Percentiles rank a stretch among this genome's conserved stretches.
Evolutionary conservation across 2,888 invertebrate genomes (phyloP).

Genomic region (Leptopilina drosophilae): DNA sequence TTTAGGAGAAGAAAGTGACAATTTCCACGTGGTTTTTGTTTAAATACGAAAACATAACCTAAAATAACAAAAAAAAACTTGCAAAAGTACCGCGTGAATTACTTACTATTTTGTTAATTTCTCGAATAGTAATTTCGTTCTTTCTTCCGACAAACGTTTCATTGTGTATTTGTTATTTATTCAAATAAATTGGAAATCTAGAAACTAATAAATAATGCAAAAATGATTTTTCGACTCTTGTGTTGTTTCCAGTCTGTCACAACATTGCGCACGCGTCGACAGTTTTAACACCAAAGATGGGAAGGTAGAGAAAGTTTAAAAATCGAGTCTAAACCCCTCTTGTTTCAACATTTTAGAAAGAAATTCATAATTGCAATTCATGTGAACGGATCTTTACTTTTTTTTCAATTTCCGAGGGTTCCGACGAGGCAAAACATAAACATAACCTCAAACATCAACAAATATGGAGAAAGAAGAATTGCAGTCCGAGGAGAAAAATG

Average conservation of each 20-base stretch:
- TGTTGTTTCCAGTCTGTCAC: no score
- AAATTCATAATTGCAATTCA: no score
- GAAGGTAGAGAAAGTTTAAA: no score
- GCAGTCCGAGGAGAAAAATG: slow-evolving; percentile 60
- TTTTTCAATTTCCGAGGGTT: no score
- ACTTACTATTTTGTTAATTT: slow-evolving; percentile 96
- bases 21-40: not conserved
- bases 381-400: no score
- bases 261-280: no score
- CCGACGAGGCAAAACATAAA: no score
- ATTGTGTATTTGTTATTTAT: slow-evolving; percentile 77
- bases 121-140: slow-evolving; percentile 91
- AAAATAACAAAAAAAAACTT: slow-evolving; percentile 33
- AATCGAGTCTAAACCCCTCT: no score
- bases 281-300: no score
- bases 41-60: slow-evolving; percentile 42
- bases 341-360: no score
- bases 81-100: slow-evolving; percentile 2
- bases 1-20: not conserved
- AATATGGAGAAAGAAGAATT: slow-evolving; percentile 65
- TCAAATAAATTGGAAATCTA: slow-evolving; percentile 53
- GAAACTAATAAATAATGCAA: slow-evolving; percentile 44
- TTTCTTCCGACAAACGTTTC: slow-evolving; percentile 93
- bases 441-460: slow-evolving; percentile 47
- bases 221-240: no score